Base-by-base conservation (phyloP, 2,888 invertebrate species). In the Chrysomela aeneicollis region DNA sequence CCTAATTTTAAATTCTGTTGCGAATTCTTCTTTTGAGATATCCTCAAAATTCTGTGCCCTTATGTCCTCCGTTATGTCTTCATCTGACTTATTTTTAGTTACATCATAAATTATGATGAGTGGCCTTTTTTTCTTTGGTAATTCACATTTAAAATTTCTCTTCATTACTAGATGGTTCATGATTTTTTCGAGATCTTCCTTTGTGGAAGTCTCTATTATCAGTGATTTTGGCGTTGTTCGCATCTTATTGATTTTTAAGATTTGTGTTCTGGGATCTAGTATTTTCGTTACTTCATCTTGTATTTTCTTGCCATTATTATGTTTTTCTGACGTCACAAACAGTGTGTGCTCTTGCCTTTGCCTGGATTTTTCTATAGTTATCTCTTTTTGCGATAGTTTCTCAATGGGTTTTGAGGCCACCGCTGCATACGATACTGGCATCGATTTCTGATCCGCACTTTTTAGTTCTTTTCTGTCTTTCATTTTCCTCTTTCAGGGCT, bases 401-500 rank as follows among this genome's bases (percentile, higher is more conserved):
- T 1, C 17, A 8, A 17, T 30, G 9, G 49, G 49, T 50, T n/a
- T 32, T 26, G 59, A 17, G 9, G 59, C 50, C 6, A 26, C 49
- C 2, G 18, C 17, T 18, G 57, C 21, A 18, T 47, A 53, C 4
- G 32, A 35, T 9, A 35, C 10, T 10, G 6, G 32, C 47, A 47
- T 47, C 47, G 47, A 19, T 10, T 10, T 18, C 47, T 47, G 47
- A 2, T 47, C 47, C 3, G n/a, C 10, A 1, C 19, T 15, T 19
- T 49, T 49, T 9, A 42, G 15, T 49, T 50, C 50, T 26, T 22
- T 15, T 12, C 49, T 32, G 12, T 26, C 49, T 49, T 18, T 59
- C 59, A 10, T 32, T 49, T 49, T 59, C 59, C 17, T 32, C 59
- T 32, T 26, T 32, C 1, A 59, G 10, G 12, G 30, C 46, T 30